Conservation (phyloP, 2,888 invertebrate species). For the Steromphala cineraria region DNA sequence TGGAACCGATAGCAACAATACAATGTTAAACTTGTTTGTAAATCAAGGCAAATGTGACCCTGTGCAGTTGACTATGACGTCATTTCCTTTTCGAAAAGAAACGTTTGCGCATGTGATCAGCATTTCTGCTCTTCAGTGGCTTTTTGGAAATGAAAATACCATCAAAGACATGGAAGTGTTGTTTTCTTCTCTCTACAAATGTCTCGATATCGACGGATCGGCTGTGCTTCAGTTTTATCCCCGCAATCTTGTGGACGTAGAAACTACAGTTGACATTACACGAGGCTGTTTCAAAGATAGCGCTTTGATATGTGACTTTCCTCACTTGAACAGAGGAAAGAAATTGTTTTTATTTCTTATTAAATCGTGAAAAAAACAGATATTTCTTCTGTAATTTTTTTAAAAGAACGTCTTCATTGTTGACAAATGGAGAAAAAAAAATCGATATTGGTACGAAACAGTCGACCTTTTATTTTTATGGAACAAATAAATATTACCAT, state of each 20-base stretch:
- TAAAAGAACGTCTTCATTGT: too few species aligned
- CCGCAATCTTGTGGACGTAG: conserved; percentile 24
- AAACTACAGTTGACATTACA: conserved; percentile 24
- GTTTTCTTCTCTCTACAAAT: conserved; percentile 31
- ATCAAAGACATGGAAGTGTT: conserved; percentile 24
- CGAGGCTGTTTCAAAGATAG: conserved; percentile 31
- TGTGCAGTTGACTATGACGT: conserved; percentile 33
- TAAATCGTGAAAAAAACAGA: background rate
- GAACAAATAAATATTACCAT: too few species aligned
- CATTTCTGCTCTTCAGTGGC: conserved; percentile 45
- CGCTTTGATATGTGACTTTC: conserved; percentile 37
- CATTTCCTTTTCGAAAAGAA: conserved; percentile 32
- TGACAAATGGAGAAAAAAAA: too few species aligned
- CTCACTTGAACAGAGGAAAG: conserved; percentile 39
- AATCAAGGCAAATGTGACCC: background rate
- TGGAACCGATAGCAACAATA: conserved; percentile 36
- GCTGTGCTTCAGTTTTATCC: conserved; percentile 46
- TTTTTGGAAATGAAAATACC: conserved; percentile 25
- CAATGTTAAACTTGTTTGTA: conserved; percentile 24
- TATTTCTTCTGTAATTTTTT: too few species aligned
- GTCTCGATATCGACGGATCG: conserved; percentile 29
- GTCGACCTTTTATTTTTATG: too few species aligned
- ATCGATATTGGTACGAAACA: too few species aligned
- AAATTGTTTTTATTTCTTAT: conserved; percentile 40
- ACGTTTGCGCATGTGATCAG: conserved; percentile 39